phyloP scores from a whole-genome alignment of 2,888 invertebrate genomes.

The Pedicia rivosa region DNA sequence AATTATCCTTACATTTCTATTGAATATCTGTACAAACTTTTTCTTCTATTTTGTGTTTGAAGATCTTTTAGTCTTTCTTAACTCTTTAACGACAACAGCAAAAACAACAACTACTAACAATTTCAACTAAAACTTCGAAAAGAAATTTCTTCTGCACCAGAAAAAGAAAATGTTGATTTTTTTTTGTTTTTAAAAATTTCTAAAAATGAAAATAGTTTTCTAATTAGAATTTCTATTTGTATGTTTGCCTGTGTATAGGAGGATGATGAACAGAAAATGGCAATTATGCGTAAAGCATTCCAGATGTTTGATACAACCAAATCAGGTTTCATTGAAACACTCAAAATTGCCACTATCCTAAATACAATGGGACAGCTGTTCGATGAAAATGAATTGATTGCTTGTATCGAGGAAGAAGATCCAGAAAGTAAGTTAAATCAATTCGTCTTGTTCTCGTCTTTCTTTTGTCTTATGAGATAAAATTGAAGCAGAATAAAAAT shows the following conservation, averaged over 20 bases:
- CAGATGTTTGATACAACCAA: slow-evolving; percentile 94
- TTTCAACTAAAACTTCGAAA: too few relatives aligned
- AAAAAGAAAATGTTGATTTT: background rate
- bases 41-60: too few relatives aligned
- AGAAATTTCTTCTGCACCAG: background rate
- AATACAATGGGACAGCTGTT: slow-evolving; percentile 93
- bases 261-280: slow-evolving; percentile 67
- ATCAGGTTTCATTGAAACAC: slow-evolving; percentile 78
- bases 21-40: too few relatives aligned
- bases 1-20: too few relatives aligned
- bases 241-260: slow-evolving; percentile 11
- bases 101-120: too few relatives aligned
- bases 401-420: slow-evolving; percentile 81
- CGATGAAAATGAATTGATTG: slow-evolving; percentile 78
- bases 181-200: background rate
- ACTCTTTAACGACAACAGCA: too few relatives aligned
- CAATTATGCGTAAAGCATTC: slow-evolving; percentile 88
- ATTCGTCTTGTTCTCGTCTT: too few relatives aligned
- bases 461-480: background rate
- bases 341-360: slow-evolving; percentile 80
- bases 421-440: slow-evolving; percentile 46
- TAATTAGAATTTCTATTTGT: background rate
- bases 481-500: background rate
- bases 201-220: background rate
- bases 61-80: too few relatives aligned